Evolutionary conservation across 2,888 invertebrate genomes (phyloP).

Genomic region (Deilephila porcellus): DNA sequence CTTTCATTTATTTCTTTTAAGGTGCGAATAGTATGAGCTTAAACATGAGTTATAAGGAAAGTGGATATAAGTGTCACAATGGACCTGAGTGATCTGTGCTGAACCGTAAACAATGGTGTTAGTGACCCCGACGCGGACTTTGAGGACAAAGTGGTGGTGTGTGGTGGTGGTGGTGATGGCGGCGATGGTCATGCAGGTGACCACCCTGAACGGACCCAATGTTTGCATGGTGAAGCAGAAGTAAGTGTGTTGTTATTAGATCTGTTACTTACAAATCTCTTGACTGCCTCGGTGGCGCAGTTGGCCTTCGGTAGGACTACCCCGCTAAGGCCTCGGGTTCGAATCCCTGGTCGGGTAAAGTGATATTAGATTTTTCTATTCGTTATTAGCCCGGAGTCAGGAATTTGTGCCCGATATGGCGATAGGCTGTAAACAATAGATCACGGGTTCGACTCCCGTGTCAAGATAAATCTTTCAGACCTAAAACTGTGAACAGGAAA

Average conservation of each 20-base stretch:
- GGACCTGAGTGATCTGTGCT: conserved; percentile 16
- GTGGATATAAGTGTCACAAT: neutral
- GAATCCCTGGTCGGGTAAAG: too few species aligned
- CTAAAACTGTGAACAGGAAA: too few species aligned
- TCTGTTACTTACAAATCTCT: neutral
- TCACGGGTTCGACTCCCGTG: too few species aligned
- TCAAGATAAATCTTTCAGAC: too few species aligned
- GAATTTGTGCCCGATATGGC: too few species aligned
- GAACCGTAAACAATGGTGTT: conserved; percentile 38
- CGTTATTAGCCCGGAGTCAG: too few species aligned
- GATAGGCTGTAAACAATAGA: too few species aligned
- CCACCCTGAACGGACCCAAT: conserved; percentile 72
- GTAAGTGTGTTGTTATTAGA: conserved; percentile 59
- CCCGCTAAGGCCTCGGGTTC: too few species aligned
- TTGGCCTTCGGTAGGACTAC: too few species aligned
- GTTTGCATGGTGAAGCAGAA: conserved; percentile 82
- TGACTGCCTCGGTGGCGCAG: neutral
- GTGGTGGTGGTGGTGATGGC: conserved; percentile 50
- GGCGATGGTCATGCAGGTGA: conserved; percentile 54
- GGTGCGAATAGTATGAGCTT: conserved; percentile 1
- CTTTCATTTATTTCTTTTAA: neutral
- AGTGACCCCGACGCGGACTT: conserved; percentile 38
- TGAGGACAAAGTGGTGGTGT: conserved; percentile 53
- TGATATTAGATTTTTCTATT: too few species aligned
- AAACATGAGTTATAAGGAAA: conserved; percentile 19